Percentiles rank a stretch among this genome's conserved stretches.
phyloP scores from a whole-genome alignment of 2,888 invertebrate genomes.

The Nephrocerus scutellatus region DNA sequence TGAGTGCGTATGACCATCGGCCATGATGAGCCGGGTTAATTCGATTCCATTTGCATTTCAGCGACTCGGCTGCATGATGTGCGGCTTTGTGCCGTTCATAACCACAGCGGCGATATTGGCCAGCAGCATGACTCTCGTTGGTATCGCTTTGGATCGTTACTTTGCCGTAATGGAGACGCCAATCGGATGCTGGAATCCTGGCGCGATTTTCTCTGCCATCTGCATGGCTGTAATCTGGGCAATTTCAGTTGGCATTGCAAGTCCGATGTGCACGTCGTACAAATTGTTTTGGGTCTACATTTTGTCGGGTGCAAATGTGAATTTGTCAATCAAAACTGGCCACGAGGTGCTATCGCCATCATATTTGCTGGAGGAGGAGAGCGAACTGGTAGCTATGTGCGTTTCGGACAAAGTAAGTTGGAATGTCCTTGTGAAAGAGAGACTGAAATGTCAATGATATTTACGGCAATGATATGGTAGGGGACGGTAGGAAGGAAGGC shows the following conservation, averaged over 20 bases:
- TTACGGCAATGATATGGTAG: too few species aligned
- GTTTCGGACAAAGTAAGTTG: slow-evolving; percentile 33
- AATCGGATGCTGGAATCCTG: slow-evolving; percentile 49
- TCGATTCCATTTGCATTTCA: slow-evolving; percentile 27
- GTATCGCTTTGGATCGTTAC: slow-evolving; percentile 54
- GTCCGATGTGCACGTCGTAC: slow-evolving; percentile 47
- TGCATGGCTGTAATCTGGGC: slow-evolving; percentile 44
- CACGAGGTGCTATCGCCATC: slow-evolving; percentile 10
- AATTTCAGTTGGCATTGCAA: slow-evolving; percentile 44
- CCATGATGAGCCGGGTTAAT: neutral
- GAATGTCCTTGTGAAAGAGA: neutral
- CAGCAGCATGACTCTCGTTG: slow-evolving; percentile 51
- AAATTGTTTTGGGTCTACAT: slow-evolving; percentile 32
- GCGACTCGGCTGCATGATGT: slow-evolving; percentile 49
- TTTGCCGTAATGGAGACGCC: slow-evolving; percentile 48
- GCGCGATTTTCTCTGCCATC: slow-evolving; percentile 36
- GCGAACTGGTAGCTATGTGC: slow-evolving; percentile 33
- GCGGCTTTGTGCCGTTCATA: slow-evolving; percentile 49
- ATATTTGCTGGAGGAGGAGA: slow-evolving; percentile 15
- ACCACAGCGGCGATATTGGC: slow-evolving; percentile 50
- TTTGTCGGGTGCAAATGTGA: slow-evolving; percentile 13
- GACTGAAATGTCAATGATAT: too few species aligned
- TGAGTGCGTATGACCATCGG: slow-evolving; percentile 21
- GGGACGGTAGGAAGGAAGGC: too few species aligned
- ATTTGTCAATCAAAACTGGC: neutral